A percentile compares a stretch with the other conserved stretches of the same genome.
phyloP scores from a whole-genome alignment of 1,140 invertebrate species.

The Holcopasites calliopsidis region DNA sequence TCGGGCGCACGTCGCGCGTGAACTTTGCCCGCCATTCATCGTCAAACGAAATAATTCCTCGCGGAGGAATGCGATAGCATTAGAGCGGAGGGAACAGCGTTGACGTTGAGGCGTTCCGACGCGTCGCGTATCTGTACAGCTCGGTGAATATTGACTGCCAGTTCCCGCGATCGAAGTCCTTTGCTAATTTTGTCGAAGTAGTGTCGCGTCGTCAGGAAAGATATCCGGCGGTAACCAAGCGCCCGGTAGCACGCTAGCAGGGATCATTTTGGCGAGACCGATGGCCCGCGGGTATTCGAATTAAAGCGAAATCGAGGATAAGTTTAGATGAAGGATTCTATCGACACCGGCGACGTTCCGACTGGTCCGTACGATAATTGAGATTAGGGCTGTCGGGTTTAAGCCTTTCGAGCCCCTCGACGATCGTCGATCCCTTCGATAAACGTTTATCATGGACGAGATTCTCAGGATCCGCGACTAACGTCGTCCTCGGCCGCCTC shows the following conservation, averaged over 20 bases:
- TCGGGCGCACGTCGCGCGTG: no score
- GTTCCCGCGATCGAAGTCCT: no score
- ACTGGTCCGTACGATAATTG: slow-evolving; percentile 62
- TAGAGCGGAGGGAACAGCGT: neutral
- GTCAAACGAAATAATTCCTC: slow-evolving; percentile 1
- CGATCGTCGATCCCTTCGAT: slow-evolving; percentile 57
- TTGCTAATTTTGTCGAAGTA: neutral
- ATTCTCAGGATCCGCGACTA: slow-evolving; percentile 42
- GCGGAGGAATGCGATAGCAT: neutral
- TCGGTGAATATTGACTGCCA: no score
- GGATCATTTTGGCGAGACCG: slow-evolving; percentile 66
- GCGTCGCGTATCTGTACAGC: neutral
- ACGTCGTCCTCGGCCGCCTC: slow-evolving; percentile 29
- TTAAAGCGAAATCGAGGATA: slow-evolving; percentile 61
- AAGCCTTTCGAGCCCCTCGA: slow-evolving; percentile 56
- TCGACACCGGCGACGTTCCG: slow-evolving; percentile 43
- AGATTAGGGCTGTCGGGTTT: slow-evolving; percentile 55
- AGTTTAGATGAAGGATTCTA: slow-evolving; percentile 59
- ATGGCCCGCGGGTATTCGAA: slow-evolving; percentile 68
- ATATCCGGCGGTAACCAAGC: neutral
- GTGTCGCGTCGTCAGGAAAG: no score
- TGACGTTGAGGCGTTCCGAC: slow-evolving; percentile 15
- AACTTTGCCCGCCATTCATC: neutral
- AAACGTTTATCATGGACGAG: slow-evolving; percentile 64
- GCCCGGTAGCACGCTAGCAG: neutral